phyloP scores from a whole-genome alignment of 2,113 vertebrate genomes.

The Mesembrinibis cayennensis region DNA sequence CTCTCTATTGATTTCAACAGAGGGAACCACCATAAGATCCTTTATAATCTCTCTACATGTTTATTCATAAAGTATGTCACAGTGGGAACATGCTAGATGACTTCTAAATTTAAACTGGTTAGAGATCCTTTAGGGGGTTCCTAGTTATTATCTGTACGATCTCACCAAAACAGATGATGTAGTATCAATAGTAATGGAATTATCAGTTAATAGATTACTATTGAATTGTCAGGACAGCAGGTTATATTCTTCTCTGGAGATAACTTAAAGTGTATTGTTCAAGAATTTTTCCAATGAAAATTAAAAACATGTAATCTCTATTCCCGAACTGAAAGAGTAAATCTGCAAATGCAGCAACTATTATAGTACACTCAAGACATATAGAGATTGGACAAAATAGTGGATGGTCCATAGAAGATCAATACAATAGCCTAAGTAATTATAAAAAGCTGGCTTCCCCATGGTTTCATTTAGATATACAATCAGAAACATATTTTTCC shows the following conservation, averaged over 20 bases:
- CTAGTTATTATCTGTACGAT: neutral
- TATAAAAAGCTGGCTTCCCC: neutral
- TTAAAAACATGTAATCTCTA: conserved; percentile 20
- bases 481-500: neutral
- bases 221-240: conserved; percentile 56
- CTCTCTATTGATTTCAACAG: neutral
- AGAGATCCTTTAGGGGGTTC: conserved; percentile 21
- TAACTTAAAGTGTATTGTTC: conserved; percentile 45
- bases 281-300: conserved; percentile 54
- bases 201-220: conserved; percentile 70
- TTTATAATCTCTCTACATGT: neutral
- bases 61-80: neutral
- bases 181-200: conserved; percentile 71
- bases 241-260: conserved; percentile 50
- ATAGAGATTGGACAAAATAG: neutral
- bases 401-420: neutral
- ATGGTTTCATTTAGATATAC: neutral
- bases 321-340: conserved; percentile 41
- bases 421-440: neutral
- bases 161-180: conserved; percentile 60
- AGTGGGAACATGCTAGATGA: neutral
- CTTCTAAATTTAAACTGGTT: conserved; percentile 53
- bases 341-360: neutral
- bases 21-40: neutral
- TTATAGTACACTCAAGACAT: neutral